Evolutionary conservation across 2,113 vertebrate genomes (phyloP), one percentile per base, ranked within the genome.

Genomic region (Todiramphus chloris): DNA sequence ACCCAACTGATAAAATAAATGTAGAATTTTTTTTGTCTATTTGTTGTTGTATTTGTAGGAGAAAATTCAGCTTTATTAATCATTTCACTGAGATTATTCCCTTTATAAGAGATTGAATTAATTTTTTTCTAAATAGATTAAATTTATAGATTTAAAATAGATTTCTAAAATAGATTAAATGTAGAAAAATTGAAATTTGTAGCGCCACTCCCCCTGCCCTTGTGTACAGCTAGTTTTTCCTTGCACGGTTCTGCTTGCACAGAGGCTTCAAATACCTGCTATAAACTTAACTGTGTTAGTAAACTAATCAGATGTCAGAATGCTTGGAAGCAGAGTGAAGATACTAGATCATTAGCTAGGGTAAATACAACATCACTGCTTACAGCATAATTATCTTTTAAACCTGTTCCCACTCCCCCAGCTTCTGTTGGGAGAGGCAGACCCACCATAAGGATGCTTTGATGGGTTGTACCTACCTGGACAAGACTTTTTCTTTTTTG

Each of bases 191-290:
- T 50, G 25, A 37, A 58, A 55, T 17, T 63, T 9, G 16, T 8
- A 43, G n/a, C 13, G 28, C 23, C 11, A 2, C 25, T 55, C 6
- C 17, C 16, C 4, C 3, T 41, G 11, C 2, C 27, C 5, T 5
- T 13, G 3, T 37, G 2, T 23, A 46, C 37, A n/a, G 12, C 7
- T 86, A 13, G 20, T 62, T 85, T 10, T 73, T 70, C 12, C 13
- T 64, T 53, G 24, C 14, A 13, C 76, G 69, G 48, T 13, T 89
- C 6, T 82, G 8, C 64, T 82, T 93, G 33, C 43, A 25, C 13
- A 63, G n/a, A 9, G 18, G 17, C 10, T 89, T 83, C 11, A 70
- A 0, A 33, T 89, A 28, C 33, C 4, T 0, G 0, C 16, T 64
- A 5, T 27, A 31, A 68, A 85, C 16, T 12, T 24, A 92, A 30